Percentiles rank a stretch among this genome's conserved stretches.
These are phyloP conservation scores for Lepidotrigona ventralis DNA, from an alignment of 1,140 invertebrate species.

Conservation along the genomic window DNA sequence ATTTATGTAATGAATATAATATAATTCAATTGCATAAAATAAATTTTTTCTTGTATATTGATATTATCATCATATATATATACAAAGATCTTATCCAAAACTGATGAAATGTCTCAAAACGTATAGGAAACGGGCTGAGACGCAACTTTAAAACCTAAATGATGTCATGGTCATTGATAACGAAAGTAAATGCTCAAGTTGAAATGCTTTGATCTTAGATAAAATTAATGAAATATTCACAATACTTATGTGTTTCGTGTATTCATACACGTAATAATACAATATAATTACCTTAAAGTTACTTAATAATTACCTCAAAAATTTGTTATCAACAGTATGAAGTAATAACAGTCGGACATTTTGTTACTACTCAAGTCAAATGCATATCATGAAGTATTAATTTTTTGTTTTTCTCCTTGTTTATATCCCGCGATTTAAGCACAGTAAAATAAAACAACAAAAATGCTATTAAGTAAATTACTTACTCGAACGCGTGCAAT, in stretches of 20 bases:
- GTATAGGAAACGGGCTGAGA: too few species aligned
- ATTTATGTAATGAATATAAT: too few species aligned
- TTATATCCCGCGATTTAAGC: not conserved
- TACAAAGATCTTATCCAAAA: too few species aligned
- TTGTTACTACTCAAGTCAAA: not conserved
- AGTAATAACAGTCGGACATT: not conserved
- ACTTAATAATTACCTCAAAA: too few species aligned
- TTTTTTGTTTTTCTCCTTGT: too few species aligned
- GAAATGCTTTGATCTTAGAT: not conserved
- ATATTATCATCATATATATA: too few species aligned
- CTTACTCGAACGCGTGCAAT: not conserved
- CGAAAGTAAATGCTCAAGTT: not conserved
- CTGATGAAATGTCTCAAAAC: not conserved
- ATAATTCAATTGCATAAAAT: too few species aligned
- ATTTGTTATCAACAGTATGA: not conserved
- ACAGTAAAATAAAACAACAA: not conserved
- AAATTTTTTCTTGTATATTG: too few species aligned
- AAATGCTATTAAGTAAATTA: too few species aligned
- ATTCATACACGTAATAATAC: not conserved
- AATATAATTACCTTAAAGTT: not conserved
- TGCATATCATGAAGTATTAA: not conserved
- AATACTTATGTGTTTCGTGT: not conserved
- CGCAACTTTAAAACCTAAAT: too few species aligned
- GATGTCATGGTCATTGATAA: not conserved
- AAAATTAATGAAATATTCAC: not conserved